A percentile compares a stretch with the other conserved stretches of the same genome.
These are phyloP conservation scores for Epirrhoe alternata DNA, from an alignment of 2,888 invertebrate genomes.

Conservation along the genomic window DNA sequence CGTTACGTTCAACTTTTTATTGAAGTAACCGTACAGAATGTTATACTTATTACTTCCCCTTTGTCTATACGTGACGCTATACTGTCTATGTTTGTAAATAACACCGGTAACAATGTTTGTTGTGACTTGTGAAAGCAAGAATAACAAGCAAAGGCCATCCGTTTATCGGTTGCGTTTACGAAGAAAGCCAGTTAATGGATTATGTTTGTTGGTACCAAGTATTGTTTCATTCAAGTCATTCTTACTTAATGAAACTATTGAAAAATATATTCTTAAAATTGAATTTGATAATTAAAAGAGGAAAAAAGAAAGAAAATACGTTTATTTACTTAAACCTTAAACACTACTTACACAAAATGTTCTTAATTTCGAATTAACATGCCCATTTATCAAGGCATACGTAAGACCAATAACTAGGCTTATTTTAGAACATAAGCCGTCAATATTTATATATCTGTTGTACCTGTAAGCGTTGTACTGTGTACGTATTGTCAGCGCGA, in stretches of 20 bases:
- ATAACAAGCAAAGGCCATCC: conserved; percentile 43
- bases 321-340: too few relatives aligned
- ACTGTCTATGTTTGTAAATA: conserved; percentile 53
- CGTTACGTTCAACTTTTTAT: conserved; percentile 26
- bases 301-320: too few relatives aligned
- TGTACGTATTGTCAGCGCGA: too few relatives aligned
- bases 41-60: conserved; percentile 49
- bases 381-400: too few relatives aligned
- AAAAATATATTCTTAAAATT: neutral
- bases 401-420: too few relatives aligned
- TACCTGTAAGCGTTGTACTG: too few relatives aligned
- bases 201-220: neutral
- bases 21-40: conserved; percentile 38
- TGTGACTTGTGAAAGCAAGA: conserved; percentile 55
- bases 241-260: neutral
- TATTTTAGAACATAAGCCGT: too few relatives aligned
- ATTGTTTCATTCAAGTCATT: neutral
- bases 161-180: conserved; percentile 34
- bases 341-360: too few relatives aligned
- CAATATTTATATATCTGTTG: too few relatives aligned
- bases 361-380: too few relatives aligned
- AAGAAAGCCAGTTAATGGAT: neutral
- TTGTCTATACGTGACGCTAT: conserved; percentile 37
- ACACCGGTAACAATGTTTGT: conserved; percentile 47
- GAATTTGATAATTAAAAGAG: too few relatives aligned